A percentile compares a stretch with the other conserved stretches of the same genome.
These are phyloP conservation scores for Chelon labrosus DNA, from an alignment of 2,797 vertebrate genomes.

Conservation along the genomic window DNA sequence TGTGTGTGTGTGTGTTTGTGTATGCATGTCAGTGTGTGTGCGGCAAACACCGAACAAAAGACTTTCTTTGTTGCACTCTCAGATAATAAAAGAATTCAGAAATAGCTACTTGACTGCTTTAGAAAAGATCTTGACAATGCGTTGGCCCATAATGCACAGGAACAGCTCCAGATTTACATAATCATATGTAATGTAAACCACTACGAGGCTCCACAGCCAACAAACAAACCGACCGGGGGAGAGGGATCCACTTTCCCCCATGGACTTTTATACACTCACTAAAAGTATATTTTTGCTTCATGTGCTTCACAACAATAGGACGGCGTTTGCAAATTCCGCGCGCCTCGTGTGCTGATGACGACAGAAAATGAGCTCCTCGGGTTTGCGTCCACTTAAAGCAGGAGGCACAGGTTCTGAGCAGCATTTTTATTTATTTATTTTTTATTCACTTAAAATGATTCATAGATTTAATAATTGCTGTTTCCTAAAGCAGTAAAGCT, in stretches of 20 bases:
- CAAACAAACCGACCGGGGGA: constrained; percentile 83
- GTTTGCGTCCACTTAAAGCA: constrained; percentile 46
- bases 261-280: constrained; percentile 79
- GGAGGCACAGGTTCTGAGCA: constrained; percentile 37
- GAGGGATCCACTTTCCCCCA: constrained; percentile 71
- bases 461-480: constrained; percentile 61
- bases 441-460: constrained; percentile 65
- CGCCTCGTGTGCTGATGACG: constrained; percentile 54
- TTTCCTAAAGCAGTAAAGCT: constrained; percentile 37
- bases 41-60: constrained; percentile 96
- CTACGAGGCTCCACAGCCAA: constrained; percentile 76
- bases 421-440: constrained; percentile 6
- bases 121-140: constrained; percentile 88
- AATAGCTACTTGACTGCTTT: constrained; percentile 90
- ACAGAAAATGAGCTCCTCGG: constrained; percentile 62
- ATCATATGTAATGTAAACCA: constrained; percentile 87
- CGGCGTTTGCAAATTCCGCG: constrained; percentile 70
- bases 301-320: constrained; percentile 74
- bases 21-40: constrained; percentile 65
- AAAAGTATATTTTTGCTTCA: constrained; percentile 79
- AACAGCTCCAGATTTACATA: constrained; percentile 85
- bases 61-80: constrained; percentile 92
- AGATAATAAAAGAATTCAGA: constrained; percentile 90
- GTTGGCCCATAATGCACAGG: constrained; percentile 84
- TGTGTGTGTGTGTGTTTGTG: constrained; percentile 33